These are phyloP conservation scores for Pteromalus puparum DNA, from an alignment of 1,140 invertebrate genomes.

Conservation along the genomic window DNA sequence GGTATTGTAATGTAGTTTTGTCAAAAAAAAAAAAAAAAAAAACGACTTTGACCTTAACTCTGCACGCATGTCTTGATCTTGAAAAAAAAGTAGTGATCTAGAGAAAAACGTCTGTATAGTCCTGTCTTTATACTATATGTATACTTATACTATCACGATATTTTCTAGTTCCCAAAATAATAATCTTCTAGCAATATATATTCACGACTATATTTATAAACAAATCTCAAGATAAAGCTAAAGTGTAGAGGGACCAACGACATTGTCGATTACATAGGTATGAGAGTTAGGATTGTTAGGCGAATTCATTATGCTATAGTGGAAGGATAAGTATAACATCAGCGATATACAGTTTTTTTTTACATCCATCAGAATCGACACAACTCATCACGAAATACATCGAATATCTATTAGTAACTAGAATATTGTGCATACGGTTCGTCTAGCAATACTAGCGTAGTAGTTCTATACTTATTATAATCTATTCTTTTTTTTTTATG, in stretches of 20 bases:
- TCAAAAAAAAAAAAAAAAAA: background rate
- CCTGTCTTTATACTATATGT: background rate
- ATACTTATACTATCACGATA: slow-evolving; percentile 1
- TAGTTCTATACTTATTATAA: slow-evolving; percentile 58
- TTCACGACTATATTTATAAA: slow-evolving; percentile 37
- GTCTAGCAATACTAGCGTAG: slow-evolving; percentile 72
- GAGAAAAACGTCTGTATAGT: background rate
- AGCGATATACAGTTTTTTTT: background rate
- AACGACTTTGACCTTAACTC: slow-evolving; percentile 6
- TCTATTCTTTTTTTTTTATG: slow-evolving; percentile 36
- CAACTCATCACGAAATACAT: background rate
- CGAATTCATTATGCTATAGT: slow-evolving; percentile 60
- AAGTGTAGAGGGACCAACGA: slow-evolving; percentile 75
- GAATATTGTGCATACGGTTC: slow-evolving; percentile 59
- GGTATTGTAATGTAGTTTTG: background rate
- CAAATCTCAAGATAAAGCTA: slow-evolving; percentile 75
- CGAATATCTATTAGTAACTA: background rate
- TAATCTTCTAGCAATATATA: slow-evolving; percentile 40
- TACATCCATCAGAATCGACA: background rate
- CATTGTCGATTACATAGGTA: slow-evolving; percentile 54
- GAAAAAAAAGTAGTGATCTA: background rate
- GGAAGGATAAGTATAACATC: slow-evolving; percentile 47
- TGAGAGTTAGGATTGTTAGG: slow-evolving; percentile 72
- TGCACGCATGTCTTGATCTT: slow-evolving; percentile 51
- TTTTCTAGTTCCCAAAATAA: slow-evolving; percentile 35